A percentile compares a stretch with the other conserved stretches of the same genome.
Conservation (phyloP, 2,888 invertebrate species). For the Elegia similella region DNA sequence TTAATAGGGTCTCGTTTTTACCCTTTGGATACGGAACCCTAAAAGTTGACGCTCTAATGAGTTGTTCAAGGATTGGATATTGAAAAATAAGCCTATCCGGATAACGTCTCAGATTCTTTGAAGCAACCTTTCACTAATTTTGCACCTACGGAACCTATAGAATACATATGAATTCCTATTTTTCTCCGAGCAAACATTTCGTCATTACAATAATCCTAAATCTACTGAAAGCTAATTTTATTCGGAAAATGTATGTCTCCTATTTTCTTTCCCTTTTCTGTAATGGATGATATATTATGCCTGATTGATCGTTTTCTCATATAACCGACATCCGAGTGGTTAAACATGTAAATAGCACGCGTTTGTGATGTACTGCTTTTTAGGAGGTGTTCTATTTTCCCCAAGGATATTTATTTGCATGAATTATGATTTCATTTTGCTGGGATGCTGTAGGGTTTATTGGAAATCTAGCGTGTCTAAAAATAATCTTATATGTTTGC, state of each 20-base stretch:
- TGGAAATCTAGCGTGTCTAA: no score
- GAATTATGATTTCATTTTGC: no score
- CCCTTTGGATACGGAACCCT: no score
- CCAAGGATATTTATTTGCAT: no score
- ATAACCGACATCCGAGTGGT: constrained; percentile 3
- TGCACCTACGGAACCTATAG: background rate
- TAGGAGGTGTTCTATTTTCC: background rate
- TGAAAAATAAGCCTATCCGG: no score
- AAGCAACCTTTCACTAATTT: no score
- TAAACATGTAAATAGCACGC: constrained; percentile 7
- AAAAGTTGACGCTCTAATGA: no score
- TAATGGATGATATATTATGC: constrained; percentile 41
- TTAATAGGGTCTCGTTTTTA: no score
- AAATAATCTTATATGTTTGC: no score
- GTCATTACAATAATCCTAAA: constrained; percentile 1
- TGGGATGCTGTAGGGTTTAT: no score
- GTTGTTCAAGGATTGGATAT: no score
- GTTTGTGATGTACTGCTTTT: background rate
- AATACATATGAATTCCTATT: background rate
- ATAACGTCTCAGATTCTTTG: no score
- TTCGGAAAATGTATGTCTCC: constrained; percentile 14
- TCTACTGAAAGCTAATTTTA: constrained; percentile 7
- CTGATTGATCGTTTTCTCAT: constrained; percentile 37
- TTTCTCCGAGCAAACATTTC: background rate
- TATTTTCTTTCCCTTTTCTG: constrained; percentile 28